Evolutionary conservation across 2,113 vertebrate species (phyloP), one percentile per base, ranked within the genome.

Genomic region (Pachycephala philippinensis): DNA sequence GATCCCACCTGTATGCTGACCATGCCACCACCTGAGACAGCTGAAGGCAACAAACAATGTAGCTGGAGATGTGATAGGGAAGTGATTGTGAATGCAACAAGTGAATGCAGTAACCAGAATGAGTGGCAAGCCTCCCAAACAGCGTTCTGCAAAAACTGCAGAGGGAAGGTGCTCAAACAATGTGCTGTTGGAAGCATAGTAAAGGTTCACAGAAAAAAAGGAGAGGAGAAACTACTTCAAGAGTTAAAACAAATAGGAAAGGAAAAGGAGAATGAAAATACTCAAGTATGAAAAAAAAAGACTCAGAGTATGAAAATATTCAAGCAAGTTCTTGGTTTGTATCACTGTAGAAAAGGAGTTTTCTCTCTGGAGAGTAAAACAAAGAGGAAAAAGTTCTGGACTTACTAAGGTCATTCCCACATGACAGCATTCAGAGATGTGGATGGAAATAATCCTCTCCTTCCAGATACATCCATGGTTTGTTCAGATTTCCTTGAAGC

Each of bases 361-460:
- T 95, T 97, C 42, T 81, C 44, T 95, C 52, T 74, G 78, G 35
- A 78, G 30, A 94, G 65, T 65, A 92, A 80, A 92, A 88, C 10
- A 35, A 86, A 89, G 57, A 91, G 30, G 26, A 87, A 59, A 72
- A 85, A 72, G 33, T 89, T 66, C 28, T 54, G 1, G 33, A 96
- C 97, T 97, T 97, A 93, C 96, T 76, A 69, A 76, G 80, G 94
- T 95, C 96, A 93, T 91, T 88, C 37, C 74, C 93, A 83, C 56
- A 31, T 82, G 93, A 78, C 45, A 89, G 93, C 78, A 27, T 86
- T 93, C 96, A 95, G 89, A 92, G 89, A 87, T 66, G 84, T 92
- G 56, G 21, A 81, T 27, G 23, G 69, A 69, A 85, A 54, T 61
- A 82, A 52, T 39, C 31, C 17, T 80, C 64, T 90, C 69, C 47